phyloP scores from a whole-genome alignment of 2,888 invertebrate species.

The Flabesymbios commensalis region DNA sequence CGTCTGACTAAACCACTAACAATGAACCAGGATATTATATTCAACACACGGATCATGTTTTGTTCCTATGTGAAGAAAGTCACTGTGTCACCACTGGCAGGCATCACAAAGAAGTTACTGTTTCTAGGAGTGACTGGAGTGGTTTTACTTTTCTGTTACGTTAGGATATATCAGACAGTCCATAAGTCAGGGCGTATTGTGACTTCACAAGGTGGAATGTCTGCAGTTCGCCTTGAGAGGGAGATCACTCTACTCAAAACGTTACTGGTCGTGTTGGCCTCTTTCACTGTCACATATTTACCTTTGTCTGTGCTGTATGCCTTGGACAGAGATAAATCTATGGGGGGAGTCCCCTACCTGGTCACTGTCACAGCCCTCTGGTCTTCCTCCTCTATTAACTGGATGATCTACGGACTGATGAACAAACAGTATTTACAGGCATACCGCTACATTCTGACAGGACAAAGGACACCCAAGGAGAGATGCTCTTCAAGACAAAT shows the following conservation, averaged over 20 bases:
- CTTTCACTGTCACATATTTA: conserved; percentile 26
- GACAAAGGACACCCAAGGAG: no score
- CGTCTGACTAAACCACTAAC: neutral
- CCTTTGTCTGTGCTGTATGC: conserved; percentile 26
- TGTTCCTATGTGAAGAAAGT: conserved; percentile 18
- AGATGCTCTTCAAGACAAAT: no score
- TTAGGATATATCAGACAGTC: conserved; percentile 24
- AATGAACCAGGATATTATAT: conserved; percentile 14
- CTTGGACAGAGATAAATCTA: conserved; percentile 12
- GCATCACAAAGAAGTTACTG: conserved; percentile 21
- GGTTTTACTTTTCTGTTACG: conserved; percentile 29
- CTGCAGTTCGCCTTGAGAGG: conserved; percentile 11
- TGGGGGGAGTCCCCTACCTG: conserved; percentile 20
- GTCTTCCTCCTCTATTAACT: conserved; percentile 25
- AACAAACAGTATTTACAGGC: conserved; percentile 25
- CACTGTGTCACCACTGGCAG: neutral
- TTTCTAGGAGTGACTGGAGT: conserved; percentile 19
- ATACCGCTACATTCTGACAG: conserved; percentile 18
- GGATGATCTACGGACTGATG: conserved; percentile 32
- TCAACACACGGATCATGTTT: conserved; percentile 32
- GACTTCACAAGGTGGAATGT: conserved; percentile 3
- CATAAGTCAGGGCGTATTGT: conserved; percentile 12
- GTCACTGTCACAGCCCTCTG: conserved; percentile 23
- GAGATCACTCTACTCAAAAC: conserved; percentile 31
- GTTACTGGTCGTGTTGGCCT: conserved; percentile 23